Evolutionary conservation across 2,888 invertebrate species (phyloP).

Genomic region (Lochmaea capreae): DNA sequence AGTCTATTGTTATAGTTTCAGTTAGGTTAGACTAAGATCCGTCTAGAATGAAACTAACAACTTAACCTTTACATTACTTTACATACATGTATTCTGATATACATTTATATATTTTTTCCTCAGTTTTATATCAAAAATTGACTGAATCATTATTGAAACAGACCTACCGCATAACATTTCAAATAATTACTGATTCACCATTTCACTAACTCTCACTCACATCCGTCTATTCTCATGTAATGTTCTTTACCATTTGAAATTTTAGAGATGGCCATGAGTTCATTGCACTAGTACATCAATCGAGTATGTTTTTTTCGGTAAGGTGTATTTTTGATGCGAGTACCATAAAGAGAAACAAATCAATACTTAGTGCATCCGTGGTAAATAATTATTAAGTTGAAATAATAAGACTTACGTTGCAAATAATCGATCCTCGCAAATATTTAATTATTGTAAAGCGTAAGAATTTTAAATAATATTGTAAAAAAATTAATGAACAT

Average conservation of each 20-base stretch:
- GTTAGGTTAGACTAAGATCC: too few relatives aligned
- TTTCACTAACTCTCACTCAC: conserved; percentile 21
- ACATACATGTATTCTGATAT: too few relatives aligned
- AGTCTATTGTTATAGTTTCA: neutral
- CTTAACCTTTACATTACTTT: too few relatives aligned
- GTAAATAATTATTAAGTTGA: neutral
- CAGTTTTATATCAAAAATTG: neutral
- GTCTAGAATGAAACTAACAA: too few relatives aligned
- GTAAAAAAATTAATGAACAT: too few relatives aligned
- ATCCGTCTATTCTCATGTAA: conserved; percentile 10
- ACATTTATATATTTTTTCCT: too few relatives aligned
- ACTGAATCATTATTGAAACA: conserved; percentile 1
- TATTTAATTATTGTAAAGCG: too few relatives aligned
- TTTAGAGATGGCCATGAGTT: conserved; percentile 17
- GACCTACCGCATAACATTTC: conserved; percentile 4
- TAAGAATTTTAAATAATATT: too few relatives aligned
- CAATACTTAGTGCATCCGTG: neutral
- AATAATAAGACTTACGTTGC: too few relatives aligned
- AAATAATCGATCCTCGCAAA: too few relatives aligned
- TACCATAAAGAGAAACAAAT: neutral
- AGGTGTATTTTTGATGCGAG: conserved; percentile 5
- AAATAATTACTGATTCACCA: conserved; percentile 15
- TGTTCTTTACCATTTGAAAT: conserved; percentile 13
- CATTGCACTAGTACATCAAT: conserved; percentile 10
- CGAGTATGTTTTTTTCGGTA: neutral